Percentiles rank a stretch among this genome's conserved stretches.
These are phyloP conservation scores for Syngnathoides biaculeatus DNA, from an alignment of 2,113 vertebrate genomes.

Conservation along the genomic window DNA sequence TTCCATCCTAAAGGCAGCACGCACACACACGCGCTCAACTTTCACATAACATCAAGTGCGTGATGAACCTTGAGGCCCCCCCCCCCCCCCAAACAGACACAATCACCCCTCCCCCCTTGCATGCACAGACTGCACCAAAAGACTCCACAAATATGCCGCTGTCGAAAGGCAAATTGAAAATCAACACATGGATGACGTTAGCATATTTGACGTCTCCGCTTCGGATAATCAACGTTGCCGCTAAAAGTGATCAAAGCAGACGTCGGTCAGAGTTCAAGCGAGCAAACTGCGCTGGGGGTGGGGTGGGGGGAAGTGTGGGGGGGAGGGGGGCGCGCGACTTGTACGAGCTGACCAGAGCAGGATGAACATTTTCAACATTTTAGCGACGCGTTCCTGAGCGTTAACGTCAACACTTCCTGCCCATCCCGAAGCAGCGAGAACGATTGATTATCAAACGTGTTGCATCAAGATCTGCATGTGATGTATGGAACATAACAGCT, in stretches of 20 bases:
- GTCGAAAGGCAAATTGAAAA: constrained; percentile 21
- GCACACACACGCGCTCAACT: constrained; percentile 35
- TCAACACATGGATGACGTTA: constrained; percentile 27
- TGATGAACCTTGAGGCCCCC: constrained; percentile 53
- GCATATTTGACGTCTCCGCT: constrained; percentile 30
- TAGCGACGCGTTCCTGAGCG: background rate
- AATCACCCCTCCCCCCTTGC: background rate
- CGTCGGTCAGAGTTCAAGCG: constrained; percentile 45
- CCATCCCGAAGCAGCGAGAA: background rate
- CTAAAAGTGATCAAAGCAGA: constrained; percentile 36
- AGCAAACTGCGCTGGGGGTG: constrained; percentile 32
- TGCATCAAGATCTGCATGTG: too few species aligned
- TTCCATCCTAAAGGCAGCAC: constrained; percentile 28
- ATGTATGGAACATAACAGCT: too few species aligned
- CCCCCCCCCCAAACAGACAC: background rate
- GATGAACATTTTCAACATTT: background rate
- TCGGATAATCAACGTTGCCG: constrained; percentile 41
- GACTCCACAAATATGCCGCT: constrained; percentile 34
- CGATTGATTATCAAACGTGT: background rate
- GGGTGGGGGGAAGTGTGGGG: too few species aligned
- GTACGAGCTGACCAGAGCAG: background rate
- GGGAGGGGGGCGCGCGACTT: too few species aligned
- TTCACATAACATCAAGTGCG: constrained; percentile 57
- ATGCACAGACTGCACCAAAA: constrained; percentile 12
- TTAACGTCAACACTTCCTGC: background rate